Base-by-base conservation (phyloP, 2,113 vertebrate species). In the Triplophysa dalaica region DNA sequence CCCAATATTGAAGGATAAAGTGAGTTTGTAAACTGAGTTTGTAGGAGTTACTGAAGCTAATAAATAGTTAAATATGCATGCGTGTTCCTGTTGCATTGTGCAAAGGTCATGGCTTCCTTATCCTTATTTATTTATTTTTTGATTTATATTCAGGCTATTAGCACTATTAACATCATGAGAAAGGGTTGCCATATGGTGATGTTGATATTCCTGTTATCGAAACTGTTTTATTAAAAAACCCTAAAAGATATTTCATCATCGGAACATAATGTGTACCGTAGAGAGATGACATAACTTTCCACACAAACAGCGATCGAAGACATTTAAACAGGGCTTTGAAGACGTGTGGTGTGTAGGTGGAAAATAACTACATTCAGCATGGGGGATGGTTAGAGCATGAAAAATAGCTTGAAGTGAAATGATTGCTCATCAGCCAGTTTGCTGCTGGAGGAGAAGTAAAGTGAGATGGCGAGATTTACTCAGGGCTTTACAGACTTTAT, bases 361-460 rank as follows among this genome's bases (percentile, higher is more conserved):
- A 52, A 64, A 64, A 63, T 75, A 75, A 64, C 56, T 63, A 50
- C 43, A 50, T 75, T 75, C 22, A 8, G 73, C 7, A 5, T 63
- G 73, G 41, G 43, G 43, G 60, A 62, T 75, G 73, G 73, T 75
- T 48, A 62, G 38, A 63, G 41, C 41, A 29, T 63, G 60, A 26
- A 75, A 75, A 75, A 75, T 75, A 75, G 62, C 73, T 75, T 41
- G 22, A 58, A 75, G 73, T 63, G 73, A 60, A 75, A 63, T 75
- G 73, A 75, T 75, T 75, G 73, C 73, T 75, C 73, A 75, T 75
- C 73, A 75, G 70, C 54, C 21, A 0, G 33, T 64, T 61, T 74
- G 56, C 26, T 41, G 69, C 50, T 9, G 69, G 69, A 72, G 26
- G 69, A 70, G 50, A 70, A 70, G 72, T 43, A 9, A 52, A 52